phyloP scores from a whole-genome alignment of 2,888 invertebrate species.

The Ditylenchus weischeri region DNA sequence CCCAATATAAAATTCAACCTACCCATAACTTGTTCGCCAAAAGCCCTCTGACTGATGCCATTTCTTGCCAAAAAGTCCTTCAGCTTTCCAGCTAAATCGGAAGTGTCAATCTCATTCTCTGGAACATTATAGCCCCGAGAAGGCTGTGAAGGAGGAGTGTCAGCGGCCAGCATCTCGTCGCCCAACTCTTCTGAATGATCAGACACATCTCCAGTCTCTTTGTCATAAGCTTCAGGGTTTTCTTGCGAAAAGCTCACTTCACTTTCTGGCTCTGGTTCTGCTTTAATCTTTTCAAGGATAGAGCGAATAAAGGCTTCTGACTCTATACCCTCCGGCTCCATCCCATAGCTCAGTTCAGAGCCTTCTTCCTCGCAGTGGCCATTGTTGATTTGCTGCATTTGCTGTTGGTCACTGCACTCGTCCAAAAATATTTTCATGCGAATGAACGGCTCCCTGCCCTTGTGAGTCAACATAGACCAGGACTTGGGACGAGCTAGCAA shows the following conservation, averaged over 20 bases:
- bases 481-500: slow-evolving; percentile 93
- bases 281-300: slow-evolving; percentile 9
- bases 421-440: slow-evolving; percentile 91
- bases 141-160: too few species aligned
- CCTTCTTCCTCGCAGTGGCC: slow-evolving; percentile 11
- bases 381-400: slow-evolving; percentile 14
- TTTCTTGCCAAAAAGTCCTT: slow-evolving; percentile 62
- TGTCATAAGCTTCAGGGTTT: slow-evolving; percentile 1
- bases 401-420: slow-evolving; percentile 30
- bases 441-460: slow-evolving; percentile 86
- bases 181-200: slow-evolving; percentile 67
- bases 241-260: slow-evolving; percentile 23
- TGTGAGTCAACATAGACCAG: slow-evolving; percentile 95
- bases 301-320: slow-evolving; percentile 2
- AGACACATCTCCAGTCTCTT: slow-evolving; percentile 68
- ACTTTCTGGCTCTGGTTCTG: slow-evolving; percentile 25
- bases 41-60: slow-evolving; percentile 81
- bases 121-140: not conserved
- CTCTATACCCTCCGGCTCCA: not conserved
- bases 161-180: too few species aligned
- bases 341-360: not conserved
- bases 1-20: too few species aligned
- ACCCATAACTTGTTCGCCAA: slow-evolving; percentile 94
- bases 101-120: slow-evolving; percentile 88
- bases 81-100: slow-evolving; percentile 76